These are phyloP conservation scores for Beaufortia kweichowensis DNA, from an alignment of 2,113 vertebrate species.

Conservation along the genomic window DNA sequence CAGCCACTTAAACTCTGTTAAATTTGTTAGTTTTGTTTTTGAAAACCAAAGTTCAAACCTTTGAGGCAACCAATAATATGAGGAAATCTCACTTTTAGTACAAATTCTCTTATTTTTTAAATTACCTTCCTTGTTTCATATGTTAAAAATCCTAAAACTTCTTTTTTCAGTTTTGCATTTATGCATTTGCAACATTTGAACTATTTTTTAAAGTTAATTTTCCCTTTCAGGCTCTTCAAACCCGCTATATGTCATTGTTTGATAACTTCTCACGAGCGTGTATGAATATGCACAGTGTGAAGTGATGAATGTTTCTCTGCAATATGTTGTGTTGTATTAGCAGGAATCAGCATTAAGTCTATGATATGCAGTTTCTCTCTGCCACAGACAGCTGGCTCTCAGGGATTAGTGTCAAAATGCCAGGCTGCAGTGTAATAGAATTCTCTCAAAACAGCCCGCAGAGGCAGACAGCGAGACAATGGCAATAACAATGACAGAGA, in stretches of 20 bases:
- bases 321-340: background rate
- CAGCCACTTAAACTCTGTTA: conserved; percentile 12
- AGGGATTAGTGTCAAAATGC: conserved; percentile 38
- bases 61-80: too few relatives aligned
- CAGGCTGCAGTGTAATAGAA: conserved; percentile 50
- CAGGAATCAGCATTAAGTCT: background rate
- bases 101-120: too few relatives aligned
- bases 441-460: conserved; percentile 57
- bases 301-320: background rate
- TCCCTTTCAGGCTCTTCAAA: background rate
- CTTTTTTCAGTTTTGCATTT: too few relatives aligned
- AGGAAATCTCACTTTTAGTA: too few relatives aligned
- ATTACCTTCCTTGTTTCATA: too few relatives aligned
- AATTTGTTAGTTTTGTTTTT: background rate
- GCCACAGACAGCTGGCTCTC: conserved; percentile 32
- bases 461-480: conserved; percentile 29
- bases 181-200: too few relatives aligned
- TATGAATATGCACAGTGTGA: too few relatives aligned
- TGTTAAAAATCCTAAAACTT: too few relatives aligned
- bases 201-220: too few relatives aligned
- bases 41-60: too few relatives aligned
- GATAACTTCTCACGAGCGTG: background rate
- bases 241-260: background rate
- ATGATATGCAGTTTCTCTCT: conserved; percentile 24
- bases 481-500: conserved; percentile 14